These are phyloP conservation scores for Pteronura brasiliensis DNA, from an alignment of 2,113 vertebrate genomes.

Conservation along the genomic window DNA sequence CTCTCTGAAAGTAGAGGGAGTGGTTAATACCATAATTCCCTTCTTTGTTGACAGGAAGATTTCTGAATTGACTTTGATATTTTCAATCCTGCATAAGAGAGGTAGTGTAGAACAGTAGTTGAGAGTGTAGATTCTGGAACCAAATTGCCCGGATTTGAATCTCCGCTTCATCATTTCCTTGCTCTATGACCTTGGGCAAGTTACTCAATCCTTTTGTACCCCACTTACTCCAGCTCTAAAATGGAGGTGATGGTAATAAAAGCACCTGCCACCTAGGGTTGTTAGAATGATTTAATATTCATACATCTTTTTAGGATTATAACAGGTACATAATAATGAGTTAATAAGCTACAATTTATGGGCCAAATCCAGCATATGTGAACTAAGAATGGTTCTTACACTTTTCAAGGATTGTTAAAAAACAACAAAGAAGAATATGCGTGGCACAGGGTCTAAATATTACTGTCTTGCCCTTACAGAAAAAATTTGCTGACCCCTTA, in stretches of 20 bases:
- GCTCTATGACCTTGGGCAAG: not conserved
- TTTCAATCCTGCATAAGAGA: not conserved
- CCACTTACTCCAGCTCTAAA: not conserved
- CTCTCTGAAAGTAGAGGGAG: not conserved
- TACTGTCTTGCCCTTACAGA: not conserved
- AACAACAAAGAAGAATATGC: not conserved
- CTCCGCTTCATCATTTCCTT: not conserved
- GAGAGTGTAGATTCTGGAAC: not conserved
- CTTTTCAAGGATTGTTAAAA: not conserved
- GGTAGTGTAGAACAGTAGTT: not conserved
- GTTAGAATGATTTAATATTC: not conserved
- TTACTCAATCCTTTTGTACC: not conserved
- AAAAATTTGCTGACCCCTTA: not conserved
- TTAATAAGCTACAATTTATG: not conserved
- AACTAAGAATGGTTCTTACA: not conserved
- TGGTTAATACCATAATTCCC: not conserved
- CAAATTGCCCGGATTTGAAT: not conserved
- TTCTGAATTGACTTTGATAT: not conserved
- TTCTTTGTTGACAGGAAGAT: not conserved
- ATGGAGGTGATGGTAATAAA: not conserved
- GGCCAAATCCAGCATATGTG: not conserved
- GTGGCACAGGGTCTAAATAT: not conserved
- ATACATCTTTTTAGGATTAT: not conserved
- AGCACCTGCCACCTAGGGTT: not conserved
- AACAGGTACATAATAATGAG: not conserved